phyloP scores from a whole-genome alignment of 2,888 invertebrate genomes.

The Lycocerus yunnanus region DNA sequence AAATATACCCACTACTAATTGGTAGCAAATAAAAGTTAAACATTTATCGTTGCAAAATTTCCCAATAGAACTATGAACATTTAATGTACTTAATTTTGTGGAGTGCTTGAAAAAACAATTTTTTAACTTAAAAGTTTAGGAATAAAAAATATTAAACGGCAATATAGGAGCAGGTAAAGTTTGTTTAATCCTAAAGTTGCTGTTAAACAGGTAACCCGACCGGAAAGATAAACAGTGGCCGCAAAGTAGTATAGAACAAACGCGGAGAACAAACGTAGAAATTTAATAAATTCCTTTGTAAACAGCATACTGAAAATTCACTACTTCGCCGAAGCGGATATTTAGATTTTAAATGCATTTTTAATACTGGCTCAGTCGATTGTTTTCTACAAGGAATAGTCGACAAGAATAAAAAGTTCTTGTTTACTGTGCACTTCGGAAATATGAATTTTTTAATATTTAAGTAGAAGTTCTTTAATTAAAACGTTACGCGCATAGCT shows the following conservation, averaged over 20 bases:
- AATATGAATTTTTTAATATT: constrained; percentile 18
- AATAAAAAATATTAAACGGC: constrained; percentile 17
- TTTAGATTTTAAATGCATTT: constrained; percentile 34
- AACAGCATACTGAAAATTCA: constrained; percentile 38
- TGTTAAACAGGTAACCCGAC: constrained; percentile 34
- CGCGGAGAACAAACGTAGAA: constrained; percentile 38
- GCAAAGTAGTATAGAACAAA: constrained; percentile 39
- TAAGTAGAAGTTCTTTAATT: constrained; percentile 11
- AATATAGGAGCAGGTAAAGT: constrained; percentile 24
- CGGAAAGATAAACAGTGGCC: constrained; percentile 38
- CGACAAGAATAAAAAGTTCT: constrained; percentile 6
- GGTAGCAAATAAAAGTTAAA: background rate
- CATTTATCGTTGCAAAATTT: background rate
- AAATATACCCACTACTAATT: background rate
- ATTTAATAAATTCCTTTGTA: constrained; percentile 42
- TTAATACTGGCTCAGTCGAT: constrained; percentile 18
- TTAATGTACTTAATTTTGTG: background rate
- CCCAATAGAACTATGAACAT: background rate
- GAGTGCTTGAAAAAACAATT: background rate
- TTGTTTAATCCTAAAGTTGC: constrained; percentile 31
- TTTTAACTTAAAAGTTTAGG: background rate
- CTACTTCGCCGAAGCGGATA: constrained; percentile 21
- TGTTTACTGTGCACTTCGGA: constrained; percentile 5
- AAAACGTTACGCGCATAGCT: constrained; percentile 4
- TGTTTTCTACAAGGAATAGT: constrained; percentile 12